Base-by-base conservation (phyloP, 2,888 invertebrate genomes). In the Pollenia amentaria region DNA sequence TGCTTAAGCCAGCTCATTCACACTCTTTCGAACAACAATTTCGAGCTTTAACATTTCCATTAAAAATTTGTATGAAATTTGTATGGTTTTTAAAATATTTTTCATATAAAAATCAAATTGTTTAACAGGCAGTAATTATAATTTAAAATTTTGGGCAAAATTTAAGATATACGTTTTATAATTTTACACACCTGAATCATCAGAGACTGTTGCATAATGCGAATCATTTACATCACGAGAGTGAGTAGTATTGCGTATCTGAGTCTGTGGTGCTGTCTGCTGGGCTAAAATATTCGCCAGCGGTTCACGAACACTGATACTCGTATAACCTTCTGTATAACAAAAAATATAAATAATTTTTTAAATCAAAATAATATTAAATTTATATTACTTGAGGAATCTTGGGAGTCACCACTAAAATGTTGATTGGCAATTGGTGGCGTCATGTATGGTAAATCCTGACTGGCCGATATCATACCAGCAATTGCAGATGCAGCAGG, bases 361-460 rank as follows among this genome's bases (percentile, higher is more conserved):
- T 29, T 29, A 29, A 29, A 29, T 29, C 29, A 29, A 29, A 29
- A 6, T 29, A 6, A 6, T 29, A 6, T 6, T n/a, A 38, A 40
- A 1, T 16, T 40, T 57, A 16, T 38, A 94, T 94, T 93, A 97
- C 97, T 97, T 81, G 96, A 95, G 1, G 97, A 97, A 93, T 97
- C 98, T 89, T 97, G 97, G 3, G 98, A 98, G 93, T 98, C 98
- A 0, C 98, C 98, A 91, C 97, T 98, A 92, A 98, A 98, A 93
- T 98, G 96, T 65, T 94, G 94, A 92, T 93, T 94, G 18, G 95
- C 90, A 91, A 97, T 93, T 89, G 96, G 97, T 69, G 97, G 97
- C 11, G 97, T 97, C 95, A 97, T 97, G 92, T 97, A 97, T 1
- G 97, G 97, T 91, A 97, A 94, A 92, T 97, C 97, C 92, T 97